A percentile compares a stretch with the other conserved stretches of the same genome.
These are phyloP conservation scores for Dendrocincla fuliginosa DNA, from an alignment of 2,797 vertebrate genomes.

Conservation along the genomic window DNA sequence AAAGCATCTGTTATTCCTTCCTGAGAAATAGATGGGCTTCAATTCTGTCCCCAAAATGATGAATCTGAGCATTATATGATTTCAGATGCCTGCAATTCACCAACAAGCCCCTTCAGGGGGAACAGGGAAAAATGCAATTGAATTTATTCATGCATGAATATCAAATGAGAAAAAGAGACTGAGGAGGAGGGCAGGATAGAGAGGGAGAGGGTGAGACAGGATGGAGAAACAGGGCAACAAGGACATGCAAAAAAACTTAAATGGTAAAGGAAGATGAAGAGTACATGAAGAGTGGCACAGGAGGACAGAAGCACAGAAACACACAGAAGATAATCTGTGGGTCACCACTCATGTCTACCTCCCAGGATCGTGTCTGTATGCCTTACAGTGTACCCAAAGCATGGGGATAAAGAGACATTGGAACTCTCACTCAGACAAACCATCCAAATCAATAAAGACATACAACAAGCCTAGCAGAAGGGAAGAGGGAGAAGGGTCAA, in stretches of 20 bases:
- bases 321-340: not conserved
- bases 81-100: conserved; percentile 67
- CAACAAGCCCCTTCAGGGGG: conserved; percentile 68
- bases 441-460: not conserved
- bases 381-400: not conserved
- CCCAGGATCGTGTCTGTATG: not conserved
- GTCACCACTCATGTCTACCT: not conserved
- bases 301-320: not conserved
- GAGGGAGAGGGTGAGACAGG: not conserved
- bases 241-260: not conserved
- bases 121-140: conserved; percentile 65
- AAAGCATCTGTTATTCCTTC: conserved; percentile 5
- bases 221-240: conserved; percentile 18
- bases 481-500: not conserved
- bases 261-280: not conserved
- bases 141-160: conserved; percentile 78
- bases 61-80: conserved; percentile 53
- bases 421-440: not conserved
- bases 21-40: conserved; percentile 16
- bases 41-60: conserved; percentile 42
- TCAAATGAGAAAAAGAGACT: conserved; percentile 82
- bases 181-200: conserved; percentile 34
- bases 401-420: not conserved
- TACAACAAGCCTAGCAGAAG: not conserved
- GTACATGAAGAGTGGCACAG: not conserved